Percentiles rank a stretch among this genome's conserved stretches.
These are phyloP conservation scores for Amphimedon queenslandica DNA, from an alignment of 37 sponge, comb jelly and placozoan genomes.

Conservation along the genomic window DNA sequence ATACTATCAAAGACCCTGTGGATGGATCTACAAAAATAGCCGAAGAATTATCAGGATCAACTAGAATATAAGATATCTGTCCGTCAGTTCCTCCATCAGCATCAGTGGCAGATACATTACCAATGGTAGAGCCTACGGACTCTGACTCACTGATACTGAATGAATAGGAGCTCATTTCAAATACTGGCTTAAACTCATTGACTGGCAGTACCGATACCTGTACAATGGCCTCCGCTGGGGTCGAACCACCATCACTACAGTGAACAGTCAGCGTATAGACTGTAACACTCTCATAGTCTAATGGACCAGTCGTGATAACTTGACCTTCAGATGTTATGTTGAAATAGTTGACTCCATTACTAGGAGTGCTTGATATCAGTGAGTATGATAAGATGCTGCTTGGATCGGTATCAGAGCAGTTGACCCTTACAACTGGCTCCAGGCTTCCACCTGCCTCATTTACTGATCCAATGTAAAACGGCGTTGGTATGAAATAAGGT, in stretches of 20 bases:
- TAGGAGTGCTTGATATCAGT: constrained; percentile 8
- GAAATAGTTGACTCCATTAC: constrained; percentile 12
- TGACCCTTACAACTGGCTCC: constrained; percentile 26
- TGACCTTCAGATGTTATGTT: constrained; percentile 38
- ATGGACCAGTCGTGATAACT: constrained; percentile 5
- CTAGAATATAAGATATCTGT: constrained; percentile 25
- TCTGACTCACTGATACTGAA: constrained; percentile 38
- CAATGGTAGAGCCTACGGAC: constrained; percentile 29
- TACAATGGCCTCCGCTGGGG: constrained; percentile 38
- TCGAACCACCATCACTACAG: constrained; percentile 55
- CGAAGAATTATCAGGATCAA: constrained; percentile 34
- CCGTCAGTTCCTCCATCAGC: constrained; percentile 55
- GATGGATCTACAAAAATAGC: constrained; percentile 43
- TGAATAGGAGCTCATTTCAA: constrained; percentile 23
- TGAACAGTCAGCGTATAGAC: constrained; percentile 30
- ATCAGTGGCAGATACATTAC: constrained; percentile 47
- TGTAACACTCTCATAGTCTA: constrained; percentile 38
- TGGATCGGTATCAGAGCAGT: constrained; percentile 50
- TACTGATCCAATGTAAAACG: constrained; percentile 24
- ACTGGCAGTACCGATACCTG: constrained; percentile 36
- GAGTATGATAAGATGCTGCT: constrained; percentile 33
- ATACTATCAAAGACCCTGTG: constrained; percentile 36
- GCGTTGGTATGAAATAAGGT: constrained; percentile 20
- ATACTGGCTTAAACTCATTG: constrained; percentile 61
- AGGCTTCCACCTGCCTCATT: constrained; percentile 20